Evolutionary conservation across 2,888 invertebrate genomes (phyloP), one percentile per base, ranked within the genome.

Genomic region (Agonum fuliginosum): DNA sequence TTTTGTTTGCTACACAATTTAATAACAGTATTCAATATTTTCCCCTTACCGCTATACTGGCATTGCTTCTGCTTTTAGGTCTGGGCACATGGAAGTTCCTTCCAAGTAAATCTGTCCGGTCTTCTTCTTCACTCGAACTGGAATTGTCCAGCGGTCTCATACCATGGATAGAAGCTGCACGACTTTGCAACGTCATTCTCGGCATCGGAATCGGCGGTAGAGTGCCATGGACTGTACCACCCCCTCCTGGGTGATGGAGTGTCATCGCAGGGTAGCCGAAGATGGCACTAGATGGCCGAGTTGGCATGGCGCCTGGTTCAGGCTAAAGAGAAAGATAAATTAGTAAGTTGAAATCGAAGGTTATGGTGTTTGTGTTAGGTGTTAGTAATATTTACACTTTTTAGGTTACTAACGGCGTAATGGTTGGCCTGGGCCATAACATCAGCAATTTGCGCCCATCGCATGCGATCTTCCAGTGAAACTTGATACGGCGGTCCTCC

Each of bases 371-470:
- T 54, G 17, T 62, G 30, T 62, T 14, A 17, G 30, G 14, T 62
- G 30, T 62, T 62, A 62, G 58, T 67, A 67, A 67, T 67, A 67
- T 20, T 37, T 67, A 41, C 41, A 22, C 8, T 22, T 67, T 41
- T 41, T 20, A 41, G 41, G 22, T 20, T 67, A 86, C 91, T 91
- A 86, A 95, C 95, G 83, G 93, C 95, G 83, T 95, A 95, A 81
- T 95, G 93, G 83, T 94, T 95, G 0, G 94, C 93, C 81, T 95
- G 94, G 0, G 94, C 94, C 93, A 95, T 94, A 0, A 94, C 95
- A 83, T 97, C 96, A 0, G 95, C 94, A 69, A 96, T 93, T 83
- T 96, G 96, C 0, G 96, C 96, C 96, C 96, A 96, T 34, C 95
- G 87, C 88, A 95, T 90, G 43, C 95, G 88, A 83, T 95, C 95